Evolutionary conservation across 2,797 vertebrate genomes (phyloP).

Genomic region (Sebastes trivittatus): DNA sequence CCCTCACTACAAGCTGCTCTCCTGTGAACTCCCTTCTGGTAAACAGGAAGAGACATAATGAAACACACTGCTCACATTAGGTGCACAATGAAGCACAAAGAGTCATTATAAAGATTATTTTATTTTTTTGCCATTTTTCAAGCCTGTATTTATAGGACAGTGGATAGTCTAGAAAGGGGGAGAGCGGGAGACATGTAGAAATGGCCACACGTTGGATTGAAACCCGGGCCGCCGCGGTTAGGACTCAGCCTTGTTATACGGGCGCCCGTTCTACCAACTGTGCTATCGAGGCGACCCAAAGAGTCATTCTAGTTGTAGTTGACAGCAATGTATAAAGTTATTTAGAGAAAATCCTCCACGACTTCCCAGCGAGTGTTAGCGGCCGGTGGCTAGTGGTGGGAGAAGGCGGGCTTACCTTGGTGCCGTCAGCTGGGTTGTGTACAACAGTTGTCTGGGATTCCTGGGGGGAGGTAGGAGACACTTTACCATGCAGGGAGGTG

Average conservation of each 20-base stretch:
- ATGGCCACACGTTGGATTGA: too few species aligned
- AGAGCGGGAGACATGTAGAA: too few species aligned
- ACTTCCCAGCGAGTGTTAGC: conserved; percentile 30
- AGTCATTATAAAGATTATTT: background rate
- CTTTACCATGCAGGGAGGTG: conserved; percentile 84
- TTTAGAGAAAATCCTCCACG: conserved; percentile 46
- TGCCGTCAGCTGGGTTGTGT: conserved; percentile 96
- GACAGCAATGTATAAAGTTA: background rate
- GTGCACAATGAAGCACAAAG: background rate
- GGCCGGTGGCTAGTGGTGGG: conserved; percentile 37
- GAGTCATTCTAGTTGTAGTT: background rate
- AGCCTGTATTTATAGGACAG: too few species aligned
- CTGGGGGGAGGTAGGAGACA: conserved; percentile 88
- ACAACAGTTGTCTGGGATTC: conserved; percentile 99
- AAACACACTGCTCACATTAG: conserved; percentile 1
- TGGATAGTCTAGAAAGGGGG: too few species aligned
- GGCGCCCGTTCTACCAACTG: too few species aligned
- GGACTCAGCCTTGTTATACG: too few species aligned
- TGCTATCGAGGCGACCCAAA: background rate
- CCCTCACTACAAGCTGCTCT: background rate
- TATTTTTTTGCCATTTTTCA: too few species aligned
- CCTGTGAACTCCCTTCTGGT: background rate
- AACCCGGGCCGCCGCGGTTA: too few species aligned
- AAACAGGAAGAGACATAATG: background rate
- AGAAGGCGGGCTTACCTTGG: conserved; percentile 90